Percentiles rank a stretch among this genome's conserved stretches.
These are phyloP conservation scores for Catharus minimus DNA, from an alignment of 2,113 vertebrate genomes.

Conservation along the genomic window DNA sequence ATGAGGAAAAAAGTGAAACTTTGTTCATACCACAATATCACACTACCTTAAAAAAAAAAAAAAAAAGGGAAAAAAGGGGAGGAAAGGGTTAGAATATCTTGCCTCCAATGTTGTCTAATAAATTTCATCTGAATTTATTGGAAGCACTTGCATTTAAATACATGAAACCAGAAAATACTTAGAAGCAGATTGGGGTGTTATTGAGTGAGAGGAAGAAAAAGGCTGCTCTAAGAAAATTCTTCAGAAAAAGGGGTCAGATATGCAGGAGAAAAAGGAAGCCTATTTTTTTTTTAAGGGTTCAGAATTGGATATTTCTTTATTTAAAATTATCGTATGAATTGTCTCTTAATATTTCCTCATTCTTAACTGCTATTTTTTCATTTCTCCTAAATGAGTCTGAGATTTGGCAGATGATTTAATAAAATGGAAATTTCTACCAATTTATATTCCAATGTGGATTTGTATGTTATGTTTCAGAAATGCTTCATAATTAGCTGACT, in stretches of 20 bases:
- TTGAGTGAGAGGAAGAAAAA: background rate
- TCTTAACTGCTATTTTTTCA: background rate
- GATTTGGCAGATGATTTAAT: background rate
- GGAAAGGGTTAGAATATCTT: background rate
- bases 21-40: background rate
- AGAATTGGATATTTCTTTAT: background rate
- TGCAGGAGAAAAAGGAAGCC: background rate
- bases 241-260: background rate
- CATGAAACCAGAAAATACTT: background rate
- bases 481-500: fast-evolving
- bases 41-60: background rate
- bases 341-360: background rate
- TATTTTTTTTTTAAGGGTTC: background rate
- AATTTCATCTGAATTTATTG: background rate
- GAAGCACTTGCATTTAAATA: background rate
- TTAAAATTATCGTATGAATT: background rate
- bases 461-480: background rate
- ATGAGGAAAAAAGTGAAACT: background rate
- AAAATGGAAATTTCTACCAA: background rate
- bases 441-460: background rate
- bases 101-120: background rate
- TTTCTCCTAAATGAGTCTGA: background rate
- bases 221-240: fast-evolving
- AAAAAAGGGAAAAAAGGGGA: fast-evolving
- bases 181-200: background rate